Conservation (phyloP, 2,113 vertebrate species). For the Ptychochromis oligacanthus region DNA sequence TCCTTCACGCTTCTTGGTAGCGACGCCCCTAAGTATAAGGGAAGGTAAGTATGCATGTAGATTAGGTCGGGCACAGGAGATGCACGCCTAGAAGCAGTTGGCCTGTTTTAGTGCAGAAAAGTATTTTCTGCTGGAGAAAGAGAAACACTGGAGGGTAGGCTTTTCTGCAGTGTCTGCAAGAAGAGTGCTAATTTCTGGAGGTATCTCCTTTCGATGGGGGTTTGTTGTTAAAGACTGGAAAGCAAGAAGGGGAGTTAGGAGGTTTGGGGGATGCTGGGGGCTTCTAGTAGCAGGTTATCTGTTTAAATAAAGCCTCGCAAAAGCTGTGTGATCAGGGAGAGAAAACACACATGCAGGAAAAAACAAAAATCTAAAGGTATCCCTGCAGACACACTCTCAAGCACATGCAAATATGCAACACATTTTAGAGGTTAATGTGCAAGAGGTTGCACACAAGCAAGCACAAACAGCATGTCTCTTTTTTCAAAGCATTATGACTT, state of each 20-base stretch:
- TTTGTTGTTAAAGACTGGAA: constrained; percentile 65
- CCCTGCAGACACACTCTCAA: constrained; percentile 13
- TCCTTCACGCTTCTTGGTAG: constrained; percentile 75
- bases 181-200: constrained; percentile 72
- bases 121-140: constrained; percentile 62
- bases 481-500: constrained; percentile 11
- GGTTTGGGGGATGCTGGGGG: constrained; percentile 63
- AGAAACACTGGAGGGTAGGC: constrained; percentile 63
- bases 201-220: constrained; percentile 65
- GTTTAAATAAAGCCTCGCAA: constrained; percentile 76
- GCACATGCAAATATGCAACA: constrained; percentile 12
- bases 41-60: constrained; percentile 71
- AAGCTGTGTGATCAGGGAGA: constrained; percentile 50
- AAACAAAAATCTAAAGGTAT: constrained; percentile 10
- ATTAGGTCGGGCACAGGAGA: constrained; percentile 59
- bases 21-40: constrained; percentile 64
- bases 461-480: neutral
- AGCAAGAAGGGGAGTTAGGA: constrained; percentile 56
- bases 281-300: constrained; percentile 78
- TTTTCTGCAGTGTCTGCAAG: constrained; percentile 78
- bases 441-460: constrained; percentile 3
- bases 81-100: constrained; percentile 49
- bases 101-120: constrained; percentile 62
- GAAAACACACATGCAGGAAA: constrained; percentile 53
- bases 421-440: constrained; percentile 2